Conservation (phyloP, 2,888 invertebrate genomes). For the Eledona agricola region DNA sequence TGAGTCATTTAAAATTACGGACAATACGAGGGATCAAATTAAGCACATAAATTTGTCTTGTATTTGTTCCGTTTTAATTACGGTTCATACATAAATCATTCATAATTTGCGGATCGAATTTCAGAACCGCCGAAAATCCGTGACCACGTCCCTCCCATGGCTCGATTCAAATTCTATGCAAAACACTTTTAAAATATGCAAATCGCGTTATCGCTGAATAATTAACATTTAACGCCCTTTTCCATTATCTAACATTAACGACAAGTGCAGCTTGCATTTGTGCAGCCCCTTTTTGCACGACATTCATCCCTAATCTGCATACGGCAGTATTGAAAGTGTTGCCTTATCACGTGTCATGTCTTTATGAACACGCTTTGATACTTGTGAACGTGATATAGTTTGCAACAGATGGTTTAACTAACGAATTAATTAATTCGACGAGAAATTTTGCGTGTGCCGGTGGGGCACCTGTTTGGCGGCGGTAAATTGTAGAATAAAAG, state of each 20-base stretch:
- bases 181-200: constrained; percentile 45
- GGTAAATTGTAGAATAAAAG: too few relatives aligned
- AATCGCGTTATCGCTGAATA: constrained; percentile 53
- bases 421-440: constrained; percentile 19
- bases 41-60: too few relatives aligned
- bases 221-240: constrained; percentile 58
- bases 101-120: constrained; percentile 6
- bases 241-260: constrained; percentile 55
- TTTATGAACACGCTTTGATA: constrained; percentile 51
- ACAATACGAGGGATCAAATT: too few relatives aligned
- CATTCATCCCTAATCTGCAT: constrained; percentile 36
- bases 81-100: constrained; percentile 27
- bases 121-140: constrained; percentile 15
- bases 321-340: constrained; percentile 25
- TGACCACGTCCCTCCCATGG: constrained; percentile 15
- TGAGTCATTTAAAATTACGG: too few relatives aligned
- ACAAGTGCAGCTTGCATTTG: constrained; percentile 54
- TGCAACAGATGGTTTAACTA: constrained; percentile 47
- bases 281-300: constrained; percentile 29
- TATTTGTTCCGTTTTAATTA: too few relatives aligned
- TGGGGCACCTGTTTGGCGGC: too few relatives aligned
- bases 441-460: too few relatives aligned
- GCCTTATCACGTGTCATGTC: constrained; percentile 48
- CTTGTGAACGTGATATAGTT: constrained; percentile 48
- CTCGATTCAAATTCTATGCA: constrained; percentile 29